Base-by-base conservation (phyloP, 2,113 vertebrate genomes). In the Arvicanthis niloticus region DNA sequence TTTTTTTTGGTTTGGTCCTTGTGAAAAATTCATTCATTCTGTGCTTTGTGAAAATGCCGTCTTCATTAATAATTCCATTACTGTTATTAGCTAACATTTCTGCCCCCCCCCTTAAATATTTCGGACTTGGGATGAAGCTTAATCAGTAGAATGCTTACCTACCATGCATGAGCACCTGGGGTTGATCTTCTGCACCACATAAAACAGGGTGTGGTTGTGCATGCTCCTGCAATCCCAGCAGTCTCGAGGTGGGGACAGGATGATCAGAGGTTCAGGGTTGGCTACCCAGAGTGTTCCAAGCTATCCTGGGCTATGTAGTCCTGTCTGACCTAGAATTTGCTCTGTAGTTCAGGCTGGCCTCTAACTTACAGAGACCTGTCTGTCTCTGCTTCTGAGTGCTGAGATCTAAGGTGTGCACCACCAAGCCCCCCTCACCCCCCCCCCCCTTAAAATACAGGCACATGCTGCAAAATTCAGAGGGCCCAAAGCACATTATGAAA, bases 1-100 rank as follows among this genome's bases (percentile, higher is more conserved):
- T n/a, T 76, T 13, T 75, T 51, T 88, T 94, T 45, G 26, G 11
- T 34, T 80, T 90, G 86, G 73, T 53, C 40, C 65, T n/a, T 67
- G 12, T 45, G 60, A 86, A 75, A 68, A 68, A 48, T 93, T 90
- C 75, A 48, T 93, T 92, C 70, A 60, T 88, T 70, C 48, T 81
- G 67, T 12, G 15, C 76, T 86, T 96, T 84, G 53, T 89, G 81
- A 77, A 91, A 89, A 76, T 65, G 67, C 85, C n/a, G 45, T 87
- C 80, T 78, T 26, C 19, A 1, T 62, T 70, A 86, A 73, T 78
- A 70, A 37, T 82, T 48, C 2, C 9, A 13, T 53, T 95, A 3
- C 40, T 92, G 2, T 92, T 65, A 48, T 48, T 92, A 80, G 73
- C 86, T 65, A 51, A 58, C 24, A 12, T 51, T 77, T 93, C 10